Percentiles rank a stretch among this genome's conserved stretches.
Conservation (phyloP, 2,113 vertebrate genomes). For the Archocentrus centrarchus region DNA sequence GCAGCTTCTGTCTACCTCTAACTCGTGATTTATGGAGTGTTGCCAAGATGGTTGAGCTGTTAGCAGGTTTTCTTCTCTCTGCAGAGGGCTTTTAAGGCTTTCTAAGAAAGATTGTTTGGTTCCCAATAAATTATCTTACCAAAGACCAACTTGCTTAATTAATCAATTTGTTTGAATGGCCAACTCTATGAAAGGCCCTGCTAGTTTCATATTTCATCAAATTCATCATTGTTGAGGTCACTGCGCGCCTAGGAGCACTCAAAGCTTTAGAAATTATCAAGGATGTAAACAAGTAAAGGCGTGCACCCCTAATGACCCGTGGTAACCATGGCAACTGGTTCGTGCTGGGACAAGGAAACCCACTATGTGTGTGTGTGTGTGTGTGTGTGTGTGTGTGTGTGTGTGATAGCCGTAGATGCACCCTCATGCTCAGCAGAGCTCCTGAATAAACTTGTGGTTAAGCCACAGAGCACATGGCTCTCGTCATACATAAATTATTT, state of each 20-base stretch:
- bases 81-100: not conserved
- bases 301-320: not conserved
- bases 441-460: not conserved
- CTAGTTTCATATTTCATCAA: not conserved
- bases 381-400: not conserved
- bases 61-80: not conserved
- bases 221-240: not conserved
- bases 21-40: not conserved
- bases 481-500: not conserved
- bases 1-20: not conserved
- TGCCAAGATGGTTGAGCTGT: not conserved
- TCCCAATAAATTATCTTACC: not conserved
- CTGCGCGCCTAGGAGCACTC: not conserved
- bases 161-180: not conserved
- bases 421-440: constrained; percentile 4
- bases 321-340: constrained; percentile 2
- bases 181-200: not conserved
- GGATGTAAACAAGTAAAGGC: not conserved
- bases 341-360: not conserved
- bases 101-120: not conserved
- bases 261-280: not conserved
- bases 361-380: not conserved
- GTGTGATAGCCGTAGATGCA: not conserved
- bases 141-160: not conserved
- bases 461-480: not conserved